Percentiles rank a stretch among this genome's conserved stretches.
phyloP scores from a whole-genome alignment of 2,888 invertebrate genomes.

The Mythimna pallens region DNA sequence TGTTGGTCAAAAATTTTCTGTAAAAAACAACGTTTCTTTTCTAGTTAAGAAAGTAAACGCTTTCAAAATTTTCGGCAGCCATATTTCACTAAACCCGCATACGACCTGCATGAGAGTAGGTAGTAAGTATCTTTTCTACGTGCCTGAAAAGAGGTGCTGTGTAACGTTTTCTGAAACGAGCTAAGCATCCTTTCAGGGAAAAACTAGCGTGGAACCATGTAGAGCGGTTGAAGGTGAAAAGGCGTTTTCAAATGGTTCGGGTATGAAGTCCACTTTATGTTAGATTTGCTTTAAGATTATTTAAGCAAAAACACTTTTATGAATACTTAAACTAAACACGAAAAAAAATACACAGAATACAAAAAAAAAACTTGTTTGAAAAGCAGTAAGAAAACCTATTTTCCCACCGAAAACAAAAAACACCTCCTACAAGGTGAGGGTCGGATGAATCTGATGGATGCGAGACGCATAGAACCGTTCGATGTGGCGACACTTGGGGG shows the following conservation, averaged over 20 bases:
- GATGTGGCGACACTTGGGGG: too few species aligned
- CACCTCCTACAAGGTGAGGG: too few species aligned
- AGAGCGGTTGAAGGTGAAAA: constrained; percentile 27
- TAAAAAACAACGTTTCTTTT: neutral
- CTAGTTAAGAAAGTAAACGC: constrained; percentile 7
- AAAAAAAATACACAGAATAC: too few species aligned
- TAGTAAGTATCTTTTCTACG: constrained; percentile 20
- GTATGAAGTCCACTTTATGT: neutral
- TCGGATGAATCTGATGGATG: too few species aligned
- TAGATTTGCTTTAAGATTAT: constrained; percentile 33
- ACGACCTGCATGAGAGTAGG: constrained; percentile 18
- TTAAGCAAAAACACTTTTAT: neutral
- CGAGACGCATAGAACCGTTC: too few species aligned
- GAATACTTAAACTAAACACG: neutral
- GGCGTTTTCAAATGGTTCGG: constrained; percentile 36
- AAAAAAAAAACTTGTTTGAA: too few species aligned
- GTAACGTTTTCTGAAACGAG: constrained; percentile 52
- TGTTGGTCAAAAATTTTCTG: neutral
- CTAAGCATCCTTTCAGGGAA: constrained; percentile 42
- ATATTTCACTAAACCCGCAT: constrained; percentile 16
- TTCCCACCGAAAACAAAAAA: too few species aligned
- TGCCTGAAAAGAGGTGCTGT: constrained; percentile 42
- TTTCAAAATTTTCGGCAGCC: constrained; percentile 9
- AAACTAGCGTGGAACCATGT: constrained; percentile 34
- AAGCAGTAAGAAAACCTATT: too few species aligned